Evolutionary conservation across 2,797 vertebrate genomes (phyloP), one percentile per base, ranked within the genome.

Genomic region (Trachops cirrhosus): DNA sequence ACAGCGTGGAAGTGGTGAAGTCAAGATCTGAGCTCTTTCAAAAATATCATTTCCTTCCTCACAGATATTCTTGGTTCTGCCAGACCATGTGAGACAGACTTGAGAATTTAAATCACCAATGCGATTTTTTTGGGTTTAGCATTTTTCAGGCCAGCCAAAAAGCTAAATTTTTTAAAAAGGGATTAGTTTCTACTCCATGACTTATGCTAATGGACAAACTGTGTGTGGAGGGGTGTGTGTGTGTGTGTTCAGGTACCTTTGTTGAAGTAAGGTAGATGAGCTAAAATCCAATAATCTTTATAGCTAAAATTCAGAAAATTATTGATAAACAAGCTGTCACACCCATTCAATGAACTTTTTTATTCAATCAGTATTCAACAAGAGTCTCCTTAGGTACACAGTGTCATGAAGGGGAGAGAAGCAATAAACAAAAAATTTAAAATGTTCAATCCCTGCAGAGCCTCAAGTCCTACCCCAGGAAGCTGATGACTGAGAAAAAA

Each of bases 261-360:
- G 24, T 15, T 44, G 14, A 46, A 2, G 19, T 14, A 79, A 26
- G 29, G 50, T 41, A 87, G 57, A 92, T 57, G 26, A 82, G 54
- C 68, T 34, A 75, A 86, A 83, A 89, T 48, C n/a, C 48, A 37
- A 46, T 84, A 86, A 73, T 29, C 75, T 70, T 75, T 39, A 34
- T 26, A 39, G 74, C 62, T 74, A 52, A 87, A 77, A 70, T 39
- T 77, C 48, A 84, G 77, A 48, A 50, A 83, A 50, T 12, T 29
- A 0, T 48, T 70, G 41, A 10, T 74, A 79, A 79, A 52, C 46
- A 96, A 91, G n/a, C 26, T 57, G 26, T 37, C 11, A 16, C n/a
- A 41, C 34, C 50, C 92, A 80, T 22, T 37, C 39, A 54, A 48
- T 22, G 10, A 57, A 50, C 10, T 19, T 85, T 75, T 71, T 89